Evolutionary conservation across 1,140 invertebrate species (phyloP), one percentile per base, ranked within the genome.

Genomic region (Panulirus ornatus): DNA sequence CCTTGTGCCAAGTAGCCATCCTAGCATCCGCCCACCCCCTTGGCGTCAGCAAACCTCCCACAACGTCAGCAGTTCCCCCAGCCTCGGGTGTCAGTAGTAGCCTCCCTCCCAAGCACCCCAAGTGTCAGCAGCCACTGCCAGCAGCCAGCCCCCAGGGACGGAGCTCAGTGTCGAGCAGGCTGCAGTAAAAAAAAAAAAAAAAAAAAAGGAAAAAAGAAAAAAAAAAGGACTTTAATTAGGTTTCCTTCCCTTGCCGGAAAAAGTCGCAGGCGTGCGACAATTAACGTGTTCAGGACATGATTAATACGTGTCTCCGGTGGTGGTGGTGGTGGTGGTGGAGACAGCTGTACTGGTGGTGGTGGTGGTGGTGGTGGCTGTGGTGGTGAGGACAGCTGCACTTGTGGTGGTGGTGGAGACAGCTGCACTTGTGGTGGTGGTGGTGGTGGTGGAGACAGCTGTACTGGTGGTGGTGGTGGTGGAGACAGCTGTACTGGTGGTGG

Each of bases 171-270:
- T 47, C 44, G 1, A 27, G 8, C 58, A 30, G 58, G 5, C 58
- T 66, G n/a, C n/a, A 66, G 27, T 22, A 66, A 30, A 66, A 66
- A 58, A 66, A 47, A n/a, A n/a, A n/a, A n/a, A n/a, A n/a, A n/a
- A n/a, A 8, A 30, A 27, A 27, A n/a, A 66, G 27, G 8, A 66
- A 30, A 66, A 66, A 58, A 66, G 14, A 30, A 66, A 66, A 58
- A 66, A 47, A 8, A 30, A 27, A 27, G 8, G 6, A 66, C 58
- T 66, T 66, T 66, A 66, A 66, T 66, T 66, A 66, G 58, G 58
- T 66, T 66, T 66, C 58, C n/a, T n/a, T 27, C 58, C 6, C n/a
- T 6, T n/a, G n/a, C 58, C 5, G 27, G 19, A 8, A 66, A 66
- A 66, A 66, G n/a, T 22, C 16, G 58, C 27, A 27, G 6, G 16